Evolutionary conservation across 2,888 invertebrate species (phyloP).

Genomic region (Cantharis lateralis): DNA sequence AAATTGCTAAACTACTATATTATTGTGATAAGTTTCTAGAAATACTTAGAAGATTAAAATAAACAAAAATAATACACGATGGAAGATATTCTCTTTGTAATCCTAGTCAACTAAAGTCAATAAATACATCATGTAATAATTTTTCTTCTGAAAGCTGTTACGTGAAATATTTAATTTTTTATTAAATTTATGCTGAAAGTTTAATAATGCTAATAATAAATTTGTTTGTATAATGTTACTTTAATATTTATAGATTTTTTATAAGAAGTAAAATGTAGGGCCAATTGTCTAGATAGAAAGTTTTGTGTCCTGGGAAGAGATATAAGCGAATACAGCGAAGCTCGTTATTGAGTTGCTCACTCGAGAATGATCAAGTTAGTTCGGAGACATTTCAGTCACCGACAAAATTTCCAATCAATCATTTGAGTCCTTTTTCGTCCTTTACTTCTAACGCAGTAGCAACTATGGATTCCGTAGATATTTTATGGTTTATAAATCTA

Average conservation of each 20-base stretch:
- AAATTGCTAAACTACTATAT: not conserved
- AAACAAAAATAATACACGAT: not conserved
- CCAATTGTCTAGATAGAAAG: slow-evolving; percentile 19
- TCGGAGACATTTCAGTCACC: slow-evolving; percentile 22
- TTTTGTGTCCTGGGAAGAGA: slow-evolving; percentile 23
- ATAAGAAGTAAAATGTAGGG: slow-evolving; percentile 20
- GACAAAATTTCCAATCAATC: slow-evolving; percentile 24
- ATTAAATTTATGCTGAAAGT: not conserved
- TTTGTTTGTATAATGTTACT: not conserved
- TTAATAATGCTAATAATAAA: not conserved
- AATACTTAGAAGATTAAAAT: not conserved
- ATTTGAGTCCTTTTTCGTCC: slow-evolving; percentile 9
- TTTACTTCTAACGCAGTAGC: not conserved
- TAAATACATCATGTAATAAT: not conserved
- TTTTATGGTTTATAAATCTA: not conserved
- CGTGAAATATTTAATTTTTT: not conserved
- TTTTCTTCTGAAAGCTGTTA: not conserved
- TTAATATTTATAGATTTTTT: slow-evolving; percentile 3
- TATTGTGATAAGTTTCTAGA: not conserved
- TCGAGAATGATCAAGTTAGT: slow-evolving; percentile 30
- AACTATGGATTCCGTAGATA: not conserved
- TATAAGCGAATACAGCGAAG: slow-evolving; percentile 23
- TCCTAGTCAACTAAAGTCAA: not conserved
- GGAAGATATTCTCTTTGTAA: not conserved
- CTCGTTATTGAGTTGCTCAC: slow-evolving; percentile 31